These are phyloP conservation scores for Malthinus flaveolus DNA, from an alignment of 2,888 invertebrate genomes.

Conservation along the genomic window DNA sequence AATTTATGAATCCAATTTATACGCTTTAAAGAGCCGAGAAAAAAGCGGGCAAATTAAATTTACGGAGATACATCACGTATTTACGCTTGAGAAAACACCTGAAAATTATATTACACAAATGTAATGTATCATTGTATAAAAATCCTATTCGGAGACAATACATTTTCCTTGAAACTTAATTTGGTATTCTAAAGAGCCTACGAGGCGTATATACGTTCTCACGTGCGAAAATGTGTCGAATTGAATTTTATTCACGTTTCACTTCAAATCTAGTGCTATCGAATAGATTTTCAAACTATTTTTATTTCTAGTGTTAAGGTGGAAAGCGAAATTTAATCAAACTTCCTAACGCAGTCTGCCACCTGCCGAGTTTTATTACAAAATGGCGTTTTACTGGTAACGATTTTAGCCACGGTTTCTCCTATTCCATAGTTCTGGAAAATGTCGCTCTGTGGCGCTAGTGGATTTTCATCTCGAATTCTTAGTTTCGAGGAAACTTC, in stretches of 20 bases:
- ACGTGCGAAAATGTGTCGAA: constrained; percentile 18
- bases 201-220: constrained; percentile 5
- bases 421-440: constrained; percentile 4
- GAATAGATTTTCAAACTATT: constrained; percentile 1
- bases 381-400: constrained; percentile 3
- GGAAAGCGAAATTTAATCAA: background rate
- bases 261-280: constrained; percentile 5
- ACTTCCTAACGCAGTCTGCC: constrained; percentile 5
- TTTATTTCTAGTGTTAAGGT: background rate
- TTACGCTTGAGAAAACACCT: constrained; percentile 8
- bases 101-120: constrained; percentile 14
- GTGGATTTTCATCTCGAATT: background rate
- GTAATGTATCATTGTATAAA: constrained; percentile 24
- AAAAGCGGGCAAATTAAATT: too few species aligned
- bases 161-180: constrained; percentile 19
- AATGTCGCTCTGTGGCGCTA: constrained; percentile 15
- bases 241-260: constrained; percentile 18
- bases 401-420: constrained; percentile 7
- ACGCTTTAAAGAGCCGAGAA: too few species aligned
- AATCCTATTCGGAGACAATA: constrained; percentile 22
- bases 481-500: background rate
- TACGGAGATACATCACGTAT: background rate
- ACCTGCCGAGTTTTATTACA: constrained; percentile 15
- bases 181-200: constrained; percentile 20
- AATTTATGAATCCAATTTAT: too few species aligned